Percentiles rank a stretch among this genome's conserved stretches.
Evolutionary conservation across 2,888 invertebrate genomes (phyloP).

Genomic region (Idaea aversata): DNA sequence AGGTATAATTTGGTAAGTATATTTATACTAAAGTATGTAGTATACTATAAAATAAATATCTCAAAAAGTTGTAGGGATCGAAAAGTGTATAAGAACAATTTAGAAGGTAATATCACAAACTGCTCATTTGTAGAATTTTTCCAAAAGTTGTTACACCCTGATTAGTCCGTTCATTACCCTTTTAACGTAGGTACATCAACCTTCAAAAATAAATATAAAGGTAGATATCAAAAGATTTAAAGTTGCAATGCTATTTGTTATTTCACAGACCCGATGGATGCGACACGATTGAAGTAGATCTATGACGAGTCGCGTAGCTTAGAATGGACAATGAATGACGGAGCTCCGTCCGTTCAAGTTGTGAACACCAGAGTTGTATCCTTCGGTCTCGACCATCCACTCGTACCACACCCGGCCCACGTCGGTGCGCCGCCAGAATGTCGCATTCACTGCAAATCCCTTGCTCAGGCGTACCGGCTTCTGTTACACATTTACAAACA

Average conservation of each 20-base stretch:
- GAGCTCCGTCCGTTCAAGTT: neutral
- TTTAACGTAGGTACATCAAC: conserved; percentile 2
- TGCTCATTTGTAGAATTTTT: neutral
- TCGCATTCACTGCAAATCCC: neutral
- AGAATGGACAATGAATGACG: neutral
- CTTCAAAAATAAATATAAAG: conserved; percentile 1
- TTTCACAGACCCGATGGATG: neutral
- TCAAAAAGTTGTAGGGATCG: neutral
- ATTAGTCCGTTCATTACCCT: conserved; percentile 6
- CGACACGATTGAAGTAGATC: neutral
- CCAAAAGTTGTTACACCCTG: conserved; percentile 5
- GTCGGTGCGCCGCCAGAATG: conserved; percentile 1
- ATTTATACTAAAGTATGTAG: neutral
- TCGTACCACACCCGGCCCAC: conserved; percentile 3
- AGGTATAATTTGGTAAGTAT: neutral
- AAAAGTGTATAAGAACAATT: conserved; percentile 6
- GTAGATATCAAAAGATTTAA: neutral
- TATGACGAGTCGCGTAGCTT: neutral
- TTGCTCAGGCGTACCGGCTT: conserved; percentile 1
- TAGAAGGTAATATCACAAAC: conserved; percentile 4
- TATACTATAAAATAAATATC: neutral
- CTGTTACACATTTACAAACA: neutral
- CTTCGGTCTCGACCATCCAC: neutral
- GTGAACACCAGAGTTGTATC: neutral
- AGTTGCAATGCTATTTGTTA: neutral